Conservation (phyloP, 2,113 vertebrate genomes). For the Atrichornis clamosus region DNA sequence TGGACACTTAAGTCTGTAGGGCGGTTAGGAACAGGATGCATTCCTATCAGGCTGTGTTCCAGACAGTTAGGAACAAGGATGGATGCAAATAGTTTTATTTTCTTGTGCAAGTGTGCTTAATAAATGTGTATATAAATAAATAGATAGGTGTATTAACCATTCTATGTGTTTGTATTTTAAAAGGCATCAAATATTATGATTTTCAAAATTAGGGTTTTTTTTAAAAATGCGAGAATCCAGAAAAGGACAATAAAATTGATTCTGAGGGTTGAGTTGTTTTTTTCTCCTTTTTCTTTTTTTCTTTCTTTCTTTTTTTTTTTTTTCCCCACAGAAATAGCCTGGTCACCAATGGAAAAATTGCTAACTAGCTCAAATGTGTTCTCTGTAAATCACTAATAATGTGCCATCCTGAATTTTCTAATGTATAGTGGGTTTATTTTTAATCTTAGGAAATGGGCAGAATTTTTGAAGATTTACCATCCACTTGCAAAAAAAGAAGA, state of each 20-base stretch:
- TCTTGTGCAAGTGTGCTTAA: not conserved
- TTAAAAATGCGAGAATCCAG: not conserved
- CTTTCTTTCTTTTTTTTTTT: not conserved
- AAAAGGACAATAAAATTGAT: not conserved
- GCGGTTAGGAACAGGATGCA: not conserved
- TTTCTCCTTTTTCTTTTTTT: not conserved
- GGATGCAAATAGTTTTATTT: not conserved
- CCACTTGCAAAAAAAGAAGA: not conserved
- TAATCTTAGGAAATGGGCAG: not conserved
- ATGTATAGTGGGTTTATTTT: not conserved
- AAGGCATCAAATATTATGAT: not conserved
- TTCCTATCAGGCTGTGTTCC: not conserved
- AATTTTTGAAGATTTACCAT: slow-evolving; percentile 12
- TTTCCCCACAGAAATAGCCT: not conserved
- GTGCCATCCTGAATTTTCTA: not conserved
- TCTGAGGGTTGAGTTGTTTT: not conserved
- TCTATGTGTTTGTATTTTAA: not conserved
- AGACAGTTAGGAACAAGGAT: not conserved
- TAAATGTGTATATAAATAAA: not conserved
- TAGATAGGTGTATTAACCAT: not conserved
- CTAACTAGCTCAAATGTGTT: not conserved
- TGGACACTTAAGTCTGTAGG: not conserved
- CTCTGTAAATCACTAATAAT: not conserved
- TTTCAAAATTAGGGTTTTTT: not conserved
- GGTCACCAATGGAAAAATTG: not conserved